Evolutionary conservation across 2,113 vertebrate genomes (phyloP).

Genomic region (Electrona antarctica): DNA sequence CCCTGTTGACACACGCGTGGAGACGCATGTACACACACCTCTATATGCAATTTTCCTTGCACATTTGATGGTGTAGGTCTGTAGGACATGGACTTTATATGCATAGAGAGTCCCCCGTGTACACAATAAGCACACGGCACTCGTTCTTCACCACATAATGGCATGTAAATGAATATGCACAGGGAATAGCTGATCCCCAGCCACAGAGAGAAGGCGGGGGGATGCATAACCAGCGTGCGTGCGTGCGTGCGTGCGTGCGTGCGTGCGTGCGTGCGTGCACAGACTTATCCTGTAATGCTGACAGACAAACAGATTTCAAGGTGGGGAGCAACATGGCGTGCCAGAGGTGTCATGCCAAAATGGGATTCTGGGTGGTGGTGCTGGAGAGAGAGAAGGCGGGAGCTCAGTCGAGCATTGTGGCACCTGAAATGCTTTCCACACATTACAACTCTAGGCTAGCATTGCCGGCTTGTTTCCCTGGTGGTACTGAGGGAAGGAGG

Average conservation of each 20-base stretch:
- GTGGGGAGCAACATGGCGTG: conserved; percentile 56
- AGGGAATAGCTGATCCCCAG: conserved; percentile 57
- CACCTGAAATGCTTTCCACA: conserved; percentile 29
- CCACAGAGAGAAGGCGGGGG: conserved; percentile 52
- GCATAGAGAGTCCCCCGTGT: neutral
- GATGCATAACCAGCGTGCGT: neutral
- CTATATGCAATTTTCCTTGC: conserved; percentile 34
- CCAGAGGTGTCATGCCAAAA: conserved; percentile 60
- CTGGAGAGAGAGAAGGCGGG: neutral
- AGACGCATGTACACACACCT: conserved; percentile 12
- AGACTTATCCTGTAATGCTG: conserved; percentile 57
- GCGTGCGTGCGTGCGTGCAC: conserved; percentile 47
- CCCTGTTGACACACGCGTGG: conserved; percentile 57
- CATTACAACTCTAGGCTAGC: neutral
- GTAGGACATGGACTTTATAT: conserved; percentile 38
- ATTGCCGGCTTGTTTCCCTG: conserved; percentile 9
- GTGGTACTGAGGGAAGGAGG: conserved; percentile 15
- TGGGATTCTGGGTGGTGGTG: conserved; percentile 44
- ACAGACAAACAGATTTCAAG: conserved; percentile 74
- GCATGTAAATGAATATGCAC: conserved; percentile 75
- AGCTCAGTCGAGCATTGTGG: conserved; percentile 9
- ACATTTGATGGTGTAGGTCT: conserved; percentile 22
- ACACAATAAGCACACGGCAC: conserved; percentile 26
- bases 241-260: conserved; percentile 41
- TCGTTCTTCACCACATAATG: conserved; percentile 62